Evolutionary conservation across 2,113 vertebrate genomes (phyloP), one percentile per base, ranked within the genome.

Genomic region (Chaetops frenatus): DNA sequence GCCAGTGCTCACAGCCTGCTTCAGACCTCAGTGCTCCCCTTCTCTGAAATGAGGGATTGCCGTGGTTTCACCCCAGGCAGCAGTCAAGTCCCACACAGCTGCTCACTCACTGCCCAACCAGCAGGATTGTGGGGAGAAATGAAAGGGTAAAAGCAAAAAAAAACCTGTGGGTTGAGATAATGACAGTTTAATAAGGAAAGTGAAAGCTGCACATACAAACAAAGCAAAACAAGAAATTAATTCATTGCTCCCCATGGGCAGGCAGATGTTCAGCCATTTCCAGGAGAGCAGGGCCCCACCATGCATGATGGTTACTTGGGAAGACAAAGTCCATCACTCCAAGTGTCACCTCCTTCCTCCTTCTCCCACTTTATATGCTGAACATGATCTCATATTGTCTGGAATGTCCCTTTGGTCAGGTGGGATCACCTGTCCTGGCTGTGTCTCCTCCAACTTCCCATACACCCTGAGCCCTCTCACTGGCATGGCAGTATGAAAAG

Each of bases 401-500:
- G 47, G 38, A 53, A 45, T 29, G 47, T n/a, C n/a, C n/a, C 4
- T 19, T 38, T 38, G 47, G n/a, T 47, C 8, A 4, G 5, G 7
- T 69, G 22, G 36, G 23, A 12, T 69, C 33, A 29, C 28, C 28
- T 86, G 10, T 61, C 15, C 28, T 33, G 50, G 14, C 57, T 53
- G 10, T 53, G 38, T 38, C 15, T 53, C 12, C 15, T 86, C n/a
- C 36, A 61, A 0, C 13, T 31, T 48, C 21, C 45, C 45, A 38
- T 3, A 6, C 33, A 20, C 12, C 16, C 5, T 2, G 11, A 64
- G 25, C 7, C 10, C 10, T 19, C 44, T 66, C 0, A 0, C 45
- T 5, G 3, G 25, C 1, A 2, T 19, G 11, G 31, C 17, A 7
- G 8, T 35, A 42, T 6, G 8, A 42, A 31, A 42, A 50, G 7